These are phyloP conservation scores for Urocitellus parryii DNA, from an alignment of 2,113 vertebrate species.

Conservation along the genomic window DNA sequence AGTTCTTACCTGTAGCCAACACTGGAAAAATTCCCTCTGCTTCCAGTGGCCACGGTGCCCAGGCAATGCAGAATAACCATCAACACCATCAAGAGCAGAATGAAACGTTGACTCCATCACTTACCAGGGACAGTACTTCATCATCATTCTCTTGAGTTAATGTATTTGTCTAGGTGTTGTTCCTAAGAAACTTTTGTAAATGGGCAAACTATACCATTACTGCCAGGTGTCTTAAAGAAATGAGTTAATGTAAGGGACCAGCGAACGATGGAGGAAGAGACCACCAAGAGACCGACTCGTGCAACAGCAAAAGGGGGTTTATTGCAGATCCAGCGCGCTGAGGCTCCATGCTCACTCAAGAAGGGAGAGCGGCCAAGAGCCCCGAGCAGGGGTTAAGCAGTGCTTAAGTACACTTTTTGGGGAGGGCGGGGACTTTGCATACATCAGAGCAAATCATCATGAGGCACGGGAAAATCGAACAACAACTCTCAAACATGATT, in stretches of 20 bases:
- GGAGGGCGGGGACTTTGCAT: no score
- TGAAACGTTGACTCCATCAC: constrained; percentile 71
- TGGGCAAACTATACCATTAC: not conserved
- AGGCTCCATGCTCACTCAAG: no score
- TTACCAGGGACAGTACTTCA: constrained; percentile 73
- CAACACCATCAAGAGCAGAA: not conserved
- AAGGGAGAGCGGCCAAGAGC: no score
- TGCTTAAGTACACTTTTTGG: no score
- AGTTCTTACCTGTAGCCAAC: constrained; percentile 43
- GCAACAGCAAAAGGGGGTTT: no score
- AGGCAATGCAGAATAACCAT: not conserved
- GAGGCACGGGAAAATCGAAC: no score
- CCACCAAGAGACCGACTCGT: no score
- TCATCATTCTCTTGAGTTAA: constrained; percentile 75
- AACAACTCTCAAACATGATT: no score
- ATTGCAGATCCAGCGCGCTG: no score
- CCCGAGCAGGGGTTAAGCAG: no score
- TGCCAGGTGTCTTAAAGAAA: not conserved
- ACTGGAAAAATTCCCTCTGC: constrained; percentile 72
- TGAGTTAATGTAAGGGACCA: not conserved
- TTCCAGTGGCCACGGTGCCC: constrained; percentile 29
- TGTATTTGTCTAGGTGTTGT: constrained; percentile 71
- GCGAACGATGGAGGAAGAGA: no score
- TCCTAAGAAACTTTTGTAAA: constrained; percentile 60
- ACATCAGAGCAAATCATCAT: no score